phyloP scores from a whole-genome alignment of 2,113 vertebrate species.

The Tautogolabrus adspersus region DNA sequence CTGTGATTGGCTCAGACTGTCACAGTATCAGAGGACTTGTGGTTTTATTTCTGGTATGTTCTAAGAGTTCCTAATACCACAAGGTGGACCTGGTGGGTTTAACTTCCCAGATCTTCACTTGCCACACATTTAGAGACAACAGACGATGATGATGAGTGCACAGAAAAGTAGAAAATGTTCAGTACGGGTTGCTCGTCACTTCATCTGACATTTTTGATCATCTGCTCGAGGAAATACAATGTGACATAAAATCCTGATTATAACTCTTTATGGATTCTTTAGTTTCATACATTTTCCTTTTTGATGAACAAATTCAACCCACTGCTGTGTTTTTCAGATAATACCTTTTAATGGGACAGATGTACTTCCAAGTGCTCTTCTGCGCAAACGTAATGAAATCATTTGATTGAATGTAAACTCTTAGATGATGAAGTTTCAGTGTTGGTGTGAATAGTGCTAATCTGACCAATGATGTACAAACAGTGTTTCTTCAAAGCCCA shows the following conservation, averaged over 20 bases:
- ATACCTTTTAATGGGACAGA: slow-evolving; percentile 50
- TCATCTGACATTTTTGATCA: slow-evolving; percentile 36
- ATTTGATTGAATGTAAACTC: neutral
- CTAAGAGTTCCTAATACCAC: slow-evolving; percentile 28
- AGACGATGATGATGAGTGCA: slow-evolving; percentile 32
- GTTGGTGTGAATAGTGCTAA: slow-evolving; percentile 2
- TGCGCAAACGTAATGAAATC: slow-evolving; percentile 56
- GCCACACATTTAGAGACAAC: slow-evolving; percentile 66
- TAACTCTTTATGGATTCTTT: slow-evolving; percentile 31
- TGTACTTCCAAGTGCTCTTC: slow-evolving; percentile 67
- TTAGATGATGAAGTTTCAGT: neutral
- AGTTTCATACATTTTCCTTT: slow-evolving; percentile 47
- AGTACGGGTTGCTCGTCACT: slow-evolving; percentile 25
- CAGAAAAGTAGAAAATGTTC: slow-evolving; percentile 30
- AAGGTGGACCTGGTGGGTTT: slow-evolving; percentile 26
- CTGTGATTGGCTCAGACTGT: slow-evolving; percentile 35
- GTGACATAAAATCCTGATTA: slow-evolving; percentile 30
- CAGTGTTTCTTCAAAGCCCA: slow-evolving; percentile 6
- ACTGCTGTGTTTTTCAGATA: slow-evolving; percentile 33
- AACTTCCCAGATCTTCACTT: slow-evolving; percentile 42
- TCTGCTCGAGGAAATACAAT: slow-evolving; percentile 34
- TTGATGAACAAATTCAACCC: slow-evolving; percentile 43
- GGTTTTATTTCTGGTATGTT: slow-evolving; percentile 38
- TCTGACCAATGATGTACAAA: neutral
- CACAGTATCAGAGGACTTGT: slow-evolving; percentile 19